Evolutionary conservation across 1,140 invertebrate genomes (phyloP).

Genomic region (Ips nitidus): DNA sequence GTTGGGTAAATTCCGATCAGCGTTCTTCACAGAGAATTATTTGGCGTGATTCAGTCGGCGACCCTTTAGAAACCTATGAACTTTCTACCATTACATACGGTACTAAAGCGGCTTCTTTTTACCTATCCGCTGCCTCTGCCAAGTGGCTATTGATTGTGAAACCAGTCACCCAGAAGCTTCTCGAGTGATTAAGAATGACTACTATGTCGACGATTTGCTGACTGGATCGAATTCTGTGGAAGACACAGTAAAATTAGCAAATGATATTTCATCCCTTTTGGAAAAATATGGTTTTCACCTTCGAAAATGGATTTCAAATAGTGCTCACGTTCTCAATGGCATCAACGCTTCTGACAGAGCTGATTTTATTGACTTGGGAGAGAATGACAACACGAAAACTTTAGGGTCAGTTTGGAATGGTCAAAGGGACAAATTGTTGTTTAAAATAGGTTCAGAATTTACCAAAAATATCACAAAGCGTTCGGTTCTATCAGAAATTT

Average conservation of each 20-base stretch:
- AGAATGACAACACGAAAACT: slow-evolving; percentile 40
- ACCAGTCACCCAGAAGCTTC: slow-evolving; percentile 39
- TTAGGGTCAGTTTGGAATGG: slow-evolving; percentile 49
- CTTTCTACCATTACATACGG: slow-evolving; percentile 49
- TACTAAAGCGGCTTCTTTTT: slow-evolving; percentile 43
- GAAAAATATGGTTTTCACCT: slow-evolving; percentile 41
- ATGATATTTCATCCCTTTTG: slow-evolving; percentile 26
- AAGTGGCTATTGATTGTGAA: slow-evolving; percentile 44
- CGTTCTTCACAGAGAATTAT: slow-evolving; percentile 48
- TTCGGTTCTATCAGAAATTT: slow-evolving; percentile 46
- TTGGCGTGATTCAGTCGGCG: slow-evolving; percentile 40
- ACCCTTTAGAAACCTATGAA: slow-evolving; percentile 36
- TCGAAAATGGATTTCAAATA: slow-evolving; percentile 51
- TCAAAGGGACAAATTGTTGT: slow-evolving; percentile 43
- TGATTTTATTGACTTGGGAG: slow-evolving; percentile 30
- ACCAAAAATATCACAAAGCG: slow-evolving; percentile 41
- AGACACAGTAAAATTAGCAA: slow-evolving; percentile 36
- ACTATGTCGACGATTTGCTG: slow-evolving; percentile 55
- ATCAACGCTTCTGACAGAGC: background rate
- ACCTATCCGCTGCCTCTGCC: slow-evolving; percentile 41
- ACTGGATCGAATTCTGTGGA: slow-evolving; percentile 45
- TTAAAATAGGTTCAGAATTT: slow-evolving; percentile 43
- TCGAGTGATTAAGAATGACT: slow-evolving; percentile 44
- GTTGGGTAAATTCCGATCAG: slow-evolving; percentile 46
- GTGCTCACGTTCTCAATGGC: background rate